Evolutionary conservation across 92 coral and sea anemone species (phyloP).

Genomic region (Hydrozoanthus gracilis): DNA sequence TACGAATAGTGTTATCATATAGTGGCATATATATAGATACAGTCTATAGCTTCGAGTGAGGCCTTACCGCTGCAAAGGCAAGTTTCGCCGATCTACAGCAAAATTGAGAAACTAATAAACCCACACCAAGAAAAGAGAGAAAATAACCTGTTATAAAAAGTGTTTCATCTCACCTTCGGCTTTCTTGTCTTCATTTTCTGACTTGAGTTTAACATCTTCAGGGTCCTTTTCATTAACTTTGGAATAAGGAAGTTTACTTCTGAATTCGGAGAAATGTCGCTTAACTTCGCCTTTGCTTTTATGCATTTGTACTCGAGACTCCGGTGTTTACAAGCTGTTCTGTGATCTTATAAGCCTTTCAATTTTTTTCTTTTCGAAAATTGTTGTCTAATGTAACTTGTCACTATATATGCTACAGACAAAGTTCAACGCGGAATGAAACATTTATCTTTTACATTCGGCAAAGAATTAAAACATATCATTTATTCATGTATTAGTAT

Average conservation of each 20-base stretch:
- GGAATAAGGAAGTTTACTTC: background rate
- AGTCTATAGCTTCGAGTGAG: no score
- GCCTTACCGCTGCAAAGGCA: no score
- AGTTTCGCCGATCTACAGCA: no score
- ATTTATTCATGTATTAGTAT: no score
- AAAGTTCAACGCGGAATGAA: background rate
- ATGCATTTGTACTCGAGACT: background rate
- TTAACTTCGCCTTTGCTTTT: background rate
- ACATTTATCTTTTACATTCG: no score
- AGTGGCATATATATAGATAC: no score
- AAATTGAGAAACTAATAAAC: no score
- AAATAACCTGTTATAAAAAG: no score
- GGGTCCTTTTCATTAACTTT: background rate
- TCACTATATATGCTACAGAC: background rate
- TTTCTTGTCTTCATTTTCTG: background rate
- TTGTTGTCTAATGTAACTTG: background rate
- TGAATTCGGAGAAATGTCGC: background rate
- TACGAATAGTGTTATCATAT: no score
- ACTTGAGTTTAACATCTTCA: background rate
- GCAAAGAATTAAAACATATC: no score
- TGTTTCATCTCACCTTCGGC: background rate
- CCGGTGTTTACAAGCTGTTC: background rate
- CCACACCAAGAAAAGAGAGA: no score
- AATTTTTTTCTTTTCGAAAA: background rate
- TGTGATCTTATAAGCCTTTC: background rate